Evolutionary conservation across 2,888 invertebrate species (phyloP).

Genomic region (Macrophya alboannulata): DNA sequence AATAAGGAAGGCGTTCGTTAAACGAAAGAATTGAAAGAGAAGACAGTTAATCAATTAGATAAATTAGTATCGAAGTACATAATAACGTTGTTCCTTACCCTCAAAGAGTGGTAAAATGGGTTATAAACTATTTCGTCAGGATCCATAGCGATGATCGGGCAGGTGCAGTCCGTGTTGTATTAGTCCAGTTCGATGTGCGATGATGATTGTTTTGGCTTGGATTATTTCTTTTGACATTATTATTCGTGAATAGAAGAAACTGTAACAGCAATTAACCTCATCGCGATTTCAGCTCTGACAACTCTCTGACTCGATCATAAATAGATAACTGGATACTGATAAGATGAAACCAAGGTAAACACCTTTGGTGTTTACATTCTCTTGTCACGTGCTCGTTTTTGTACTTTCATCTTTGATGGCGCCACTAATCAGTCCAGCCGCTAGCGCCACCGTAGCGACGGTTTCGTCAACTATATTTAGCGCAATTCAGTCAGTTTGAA

Average conservation of each 20-base stretch:
- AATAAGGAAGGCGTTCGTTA: not conserved
- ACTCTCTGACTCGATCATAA: not conserved
- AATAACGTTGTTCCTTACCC: conserved; percentile 25
- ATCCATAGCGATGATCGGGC: conserved; percentile 16
- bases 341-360: not conserved
- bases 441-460: not conserved
- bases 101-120: conserved; percentile 38
- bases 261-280: not conserved
- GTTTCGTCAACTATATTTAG: not conserved
- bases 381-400: conserved; percentile 22
- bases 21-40: not conserved
- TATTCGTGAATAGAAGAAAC: not conserved
- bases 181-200: not conserved
- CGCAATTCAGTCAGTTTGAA: not conserved
- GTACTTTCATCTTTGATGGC: conserved; percentile 21
- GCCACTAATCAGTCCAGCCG: not conserved
- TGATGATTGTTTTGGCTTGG: not conserved
- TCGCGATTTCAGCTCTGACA: not conserved
- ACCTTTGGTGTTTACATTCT: conserved; percentile 36
- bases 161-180: not conserved
- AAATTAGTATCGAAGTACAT: not conserved
- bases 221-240: not conserved
- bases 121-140: conserved; percentile 49
- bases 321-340: not conserved
- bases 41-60: not conserved